Evolutionary conservation across 2,113 vertebrate species (phyloP), one percentile per base, ranked within the genome.

Genomic region (Melanerpes aurifrons): DNA sequence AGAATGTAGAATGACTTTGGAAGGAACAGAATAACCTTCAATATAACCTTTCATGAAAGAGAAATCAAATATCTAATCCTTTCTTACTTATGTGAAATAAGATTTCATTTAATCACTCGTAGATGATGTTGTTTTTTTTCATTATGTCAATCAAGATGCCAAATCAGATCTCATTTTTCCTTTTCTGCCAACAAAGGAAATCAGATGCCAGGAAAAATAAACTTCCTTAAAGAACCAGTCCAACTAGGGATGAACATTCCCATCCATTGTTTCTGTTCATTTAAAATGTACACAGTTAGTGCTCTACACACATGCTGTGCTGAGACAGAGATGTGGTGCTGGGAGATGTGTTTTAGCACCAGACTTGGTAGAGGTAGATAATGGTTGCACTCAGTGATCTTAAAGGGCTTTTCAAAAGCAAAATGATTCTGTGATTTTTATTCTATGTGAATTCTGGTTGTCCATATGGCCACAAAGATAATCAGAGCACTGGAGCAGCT

Each of bases 11-110:
- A 79, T 40, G 31, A 63, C 47, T 90, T 89, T 67, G 86, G 48
- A 81, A 84, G 62, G 84, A 80, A 82, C 56, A 88, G 35, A 79
- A 84, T 85, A 94, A 90, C 66, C 73, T 95, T 93, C 94, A 92
- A 62, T 77, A 89, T 45, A 90, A 84, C 32, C 37, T 72, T 93
- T 87, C 72, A 45, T 78, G 40, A 75, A 83, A 90, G 40, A 68
- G 10, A 94, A 94, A 91, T 72, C 1, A 1, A 25, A 43, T 90
- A 71, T 89, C 48, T 88, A 92, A 78, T 86, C 35, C 31, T 94
- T 82, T 86, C 31, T 74, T 79, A 40, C 47, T 89, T 81, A 77
- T 3, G 37, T 43, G 56, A 95, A 89, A 58, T 82, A 72, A 84
- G 37, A 70, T 71, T 90, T 87, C 35, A 83, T 94, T 91, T 95